Base-by-base conservation (phyloP, 1,140 invertebrate genomes). In the Lasioglossum baleicum region DNA sequence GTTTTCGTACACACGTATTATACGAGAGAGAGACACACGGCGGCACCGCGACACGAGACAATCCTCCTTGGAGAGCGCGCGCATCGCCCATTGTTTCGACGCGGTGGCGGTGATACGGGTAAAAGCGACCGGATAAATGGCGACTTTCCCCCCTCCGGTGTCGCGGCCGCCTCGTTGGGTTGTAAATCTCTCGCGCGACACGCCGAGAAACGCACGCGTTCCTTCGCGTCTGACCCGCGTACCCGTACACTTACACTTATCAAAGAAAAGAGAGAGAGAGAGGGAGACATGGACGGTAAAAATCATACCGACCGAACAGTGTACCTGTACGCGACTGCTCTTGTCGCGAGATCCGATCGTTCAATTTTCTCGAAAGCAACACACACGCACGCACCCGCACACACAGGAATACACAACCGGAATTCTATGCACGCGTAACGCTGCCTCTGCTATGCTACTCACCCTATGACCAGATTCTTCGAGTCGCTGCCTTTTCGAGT, bases 401-500 rank as follows among this genome's bases (percentile, higher is more conserved):
- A 2, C 7, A 20, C 26, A 51, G 26, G 26, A 26, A 26, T 26
- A 26, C 26, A 26, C 26, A 26, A 1, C 26, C 42, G 42, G 51
- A 15, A 53, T 53, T 7, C 56, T 1, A n/a, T 58, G 17, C 7
- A n/a, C 7, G 7, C 8, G n/a, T 56, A 26, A n/a, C 40, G 73
- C 53, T 53, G 51, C 22, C 44, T 11, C 8, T 11, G 44, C 26
- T 44, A 53, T 56, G 64, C 40, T 81, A 90, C 93, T 92, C 86
- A 94, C 93, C 90, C 93, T 92, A 88, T 94, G 93, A 73, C 92
- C 92, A 48, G 92, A 92, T 84, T 94, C 93, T 85, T 94, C 94
- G 84, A 94, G 90, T 84, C 93, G 90, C 83, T 93, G 93, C 85
- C 94, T 93, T 90, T 94, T 94, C 15, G 93, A 94, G 80, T 93